These are phyloP conservation scores for Calephelis nemesis DNA, from an alignment of 1,140 invertebrate genomes.

Conservation along the genomic window DNA sequence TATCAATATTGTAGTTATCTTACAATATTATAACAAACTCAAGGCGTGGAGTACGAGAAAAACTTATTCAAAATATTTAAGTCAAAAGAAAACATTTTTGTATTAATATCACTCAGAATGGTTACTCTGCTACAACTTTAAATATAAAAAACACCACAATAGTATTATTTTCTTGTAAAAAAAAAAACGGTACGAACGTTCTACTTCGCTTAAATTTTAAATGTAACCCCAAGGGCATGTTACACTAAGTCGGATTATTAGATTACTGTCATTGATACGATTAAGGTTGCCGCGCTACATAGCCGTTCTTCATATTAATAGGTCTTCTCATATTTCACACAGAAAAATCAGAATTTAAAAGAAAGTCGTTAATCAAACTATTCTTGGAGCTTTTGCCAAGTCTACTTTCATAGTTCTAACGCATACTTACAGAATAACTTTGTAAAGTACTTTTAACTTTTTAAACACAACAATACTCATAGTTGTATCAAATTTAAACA, in stretches of 20 bases:
- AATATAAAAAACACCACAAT: too few species aligned
- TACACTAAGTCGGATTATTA: slow-evolving; percentile 4
- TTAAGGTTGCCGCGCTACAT: slow-evolving; percentile 1
- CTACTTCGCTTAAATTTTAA: not conserved
- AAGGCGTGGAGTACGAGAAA: too few species aligned
- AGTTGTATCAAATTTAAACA: not conserved
- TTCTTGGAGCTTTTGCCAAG: not conserved
- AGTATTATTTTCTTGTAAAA: too few species aligned
- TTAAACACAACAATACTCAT: not conserved
- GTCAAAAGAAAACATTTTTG: too few species aligned
- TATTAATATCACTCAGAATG: too few species aligned
- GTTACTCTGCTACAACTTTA: too few species aligned
- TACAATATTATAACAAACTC: too few species aligned
- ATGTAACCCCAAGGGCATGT: not conserved
- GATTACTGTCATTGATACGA: slow-evolving; percentile 13
- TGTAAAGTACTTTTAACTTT: slow-evolving; percentile 8
- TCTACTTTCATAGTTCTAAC: slow-evolving; percentile 1
- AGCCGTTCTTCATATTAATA: not conserved
- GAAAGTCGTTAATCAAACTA: not conserved
- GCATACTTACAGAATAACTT: slow-evolving; percentile 2
- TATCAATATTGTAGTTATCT: too few species aligned
- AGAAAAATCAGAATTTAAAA: not conserved
- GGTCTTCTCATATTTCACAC: not conserved
- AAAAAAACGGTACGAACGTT: too few species aligned
- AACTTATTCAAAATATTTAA: too few species aligned